A percentile compares a stretch with the other conserved stretches of the same genome.
These are phyloP conservation scores for Brachionus angularis DNA, from an alignment of 1,140 invertebrate species.

Conservation along the genomic window DNA sequence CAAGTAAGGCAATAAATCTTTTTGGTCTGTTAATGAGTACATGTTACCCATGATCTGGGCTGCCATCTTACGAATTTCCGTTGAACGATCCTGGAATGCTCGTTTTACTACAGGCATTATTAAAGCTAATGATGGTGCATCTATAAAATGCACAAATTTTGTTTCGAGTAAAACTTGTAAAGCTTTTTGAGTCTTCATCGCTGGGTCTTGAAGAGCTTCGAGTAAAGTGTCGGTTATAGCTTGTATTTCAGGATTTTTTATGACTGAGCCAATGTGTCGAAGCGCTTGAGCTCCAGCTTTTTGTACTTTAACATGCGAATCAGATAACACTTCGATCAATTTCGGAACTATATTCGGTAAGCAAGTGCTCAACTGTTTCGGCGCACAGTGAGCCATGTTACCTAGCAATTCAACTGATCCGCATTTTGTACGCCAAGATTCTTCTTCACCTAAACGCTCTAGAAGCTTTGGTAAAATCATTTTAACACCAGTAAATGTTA, in stretches of 20 bases:
- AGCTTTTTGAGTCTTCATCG: conserved; percentile 77
- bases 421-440: conserved; percentile 95
- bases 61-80: conserved; percentile 96
- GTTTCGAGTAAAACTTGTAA: conserved; percentile 88
- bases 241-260: conserved; percentile 97
- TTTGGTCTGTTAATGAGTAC: conserved; percentile 97
- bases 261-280: conserved; percentile 92
- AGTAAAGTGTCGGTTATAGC: conserved; percentile 85
- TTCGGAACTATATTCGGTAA: conserved; percentile 97
- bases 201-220: conserved; percentile 90
- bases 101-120: conserved; percentile 98
- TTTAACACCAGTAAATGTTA: conserved; percentile 94
- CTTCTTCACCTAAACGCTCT: conserved; percentile 87
- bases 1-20: conserved; percentile 92
- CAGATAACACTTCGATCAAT: conserved; percentile 89
- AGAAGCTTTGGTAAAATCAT: conserved; percentile 83
- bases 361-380: conserved; percentile 94
- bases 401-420: conserved; percentile 88
- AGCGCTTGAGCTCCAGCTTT: conserved; percentile 89
- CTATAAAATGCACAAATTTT: conserved; percentile 98
- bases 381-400: conserved; percentile 87
- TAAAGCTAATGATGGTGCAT: conserved; percentile 91
- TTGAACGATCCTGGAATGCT: conserved; percentile 91
- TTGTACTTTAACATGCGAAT: conserved; percentile 97
- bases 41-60: conserved; percentile 98